Evolutionary conservation across 2,113 vertebrate species (phyloP).

Genomic region (Podarcis cretensis): DNA sequence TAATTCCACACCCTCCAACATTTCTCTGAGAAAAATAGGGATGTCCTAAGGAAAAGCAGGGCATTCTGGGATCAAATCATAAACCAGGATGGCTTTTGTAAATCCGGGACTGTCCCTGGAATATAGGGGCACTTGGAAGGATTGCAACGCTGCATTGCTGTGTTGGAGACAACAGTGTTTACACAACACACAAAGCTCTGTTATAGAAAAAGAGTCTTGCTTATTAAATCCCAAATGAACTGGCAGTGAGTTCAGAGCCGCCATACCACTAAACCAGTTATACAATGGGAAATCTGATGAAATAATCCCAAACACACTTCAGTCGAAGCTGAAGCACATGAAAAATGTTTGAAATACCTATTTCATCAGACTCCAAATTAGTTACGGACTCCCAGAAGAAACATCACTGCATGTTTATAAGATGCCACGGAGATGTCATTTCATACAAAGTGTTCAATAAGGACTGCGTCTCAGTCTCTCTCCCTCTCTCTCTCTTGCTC

Average conservation of each 20-base stretch:
- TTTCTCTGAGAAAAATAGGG: too few species aligned
- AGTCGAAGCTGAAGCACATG: conserved; percentile 33
- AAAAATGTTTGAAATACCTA: conserved; percentile 44
- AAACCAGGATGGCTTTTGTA: too few species aligned
- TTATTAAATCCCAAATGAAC: conserved; percentile 63
- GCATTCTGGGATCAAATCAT: too few species aligned
- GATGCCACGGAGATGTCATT: conserved; percentile 14
- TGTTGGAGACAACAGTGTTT: conserved; percentile 31
- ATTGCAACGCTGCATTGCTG: conserved; percentile 11
- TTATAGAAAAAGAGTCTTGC: conserved; percentile 32
- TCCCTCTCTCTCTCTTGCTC: neutral
- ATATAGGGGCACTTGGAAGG: too few species aligned
- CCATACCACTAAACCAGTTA: neutral
- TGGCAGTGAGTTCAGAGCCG: conserved; percentile 26
- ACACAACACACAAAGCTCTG: conserved; percentile 37
- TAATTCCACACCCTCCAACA: too few species aligned
- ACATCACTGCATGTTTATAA: conserved; percentile 26
- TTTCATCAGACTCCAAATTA: conserved; percentile 30
- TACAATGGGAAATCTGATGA: neutral
- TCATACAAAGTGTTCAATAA: conserved; percentile 21
- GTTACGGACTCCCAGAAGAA: conserved; percentile 39
- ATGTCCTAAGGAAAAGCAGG: too few species aligned
- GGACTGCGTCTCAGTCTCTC: neutral
- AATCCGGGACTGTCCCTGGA: too few species aligned
- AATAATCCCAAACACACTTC: conserved; percentile 24